Base-by-base conservation (phyloP, 1,140 invertebrate species). In the Berghia stephanieae region DNA sequence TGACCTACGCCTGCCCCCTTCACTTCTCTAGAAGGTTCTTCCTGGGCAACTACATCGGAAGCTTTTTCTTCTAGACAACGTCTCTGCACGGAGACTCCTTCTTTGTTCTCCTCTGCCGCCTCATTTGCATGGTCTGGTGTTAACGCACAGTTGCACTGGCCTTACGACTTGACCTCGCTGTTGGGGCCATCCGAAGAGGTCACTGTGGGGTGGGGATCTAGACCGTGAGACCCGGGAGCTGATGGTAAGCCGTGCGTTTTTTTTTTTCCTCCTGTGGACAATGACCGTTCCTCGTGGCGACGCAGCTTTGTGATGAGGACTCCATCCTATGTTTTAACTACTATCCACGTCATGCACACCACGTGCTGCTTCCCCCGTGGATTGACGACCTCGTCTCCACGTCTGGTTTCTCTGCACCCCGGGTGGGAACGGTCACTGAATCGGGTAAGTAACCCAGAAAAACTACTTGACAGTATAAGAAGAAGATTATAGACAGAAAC, bases 281-380 rank as follows among this genome's bases (percentile, higher is more conserved):
- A 46, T 52, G 27, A 63, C 42, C 27, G 10, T 42, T 38, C 8
- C 57, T 63, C 21, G 36, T 3, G 73, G 44, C 5, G 73, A 52
- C 1, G 73, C 46, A 34, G 43, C n/a, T n/a, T n/a, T n/a, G 69
- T 18, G 69, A 71, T 44, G 69, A 71, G 46, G 69, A 71, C n/a
- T n/a, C n/a, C n/a, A n/a, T n/a, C n/a, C n/a, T n/a, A n/a, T n/a
- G n/a, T n/a, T n/a, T n/a, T n/a, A n/a, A n/a, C n/a, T n/a, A n/a
- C n/a, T n/a, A n/a, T n/a, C n/a, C n/a, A n/a, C n/a, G n/a, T n/a
- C n/a, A n/a, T n/a, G n/a, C n/a, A n/a, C n/a, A n/a, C n/a, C n/a
- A 3, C 69, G 40, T 10, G 69, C 42, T 52, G 52, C 77, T 67
- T 69, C 67, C 42, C 3, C 46, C 36, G 18, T 49, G 66, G 34